phyloP scores from a whole-genome alignment of 2,113 vertebrate genomes.

The Rhinichthys klamathensis region DNA sequence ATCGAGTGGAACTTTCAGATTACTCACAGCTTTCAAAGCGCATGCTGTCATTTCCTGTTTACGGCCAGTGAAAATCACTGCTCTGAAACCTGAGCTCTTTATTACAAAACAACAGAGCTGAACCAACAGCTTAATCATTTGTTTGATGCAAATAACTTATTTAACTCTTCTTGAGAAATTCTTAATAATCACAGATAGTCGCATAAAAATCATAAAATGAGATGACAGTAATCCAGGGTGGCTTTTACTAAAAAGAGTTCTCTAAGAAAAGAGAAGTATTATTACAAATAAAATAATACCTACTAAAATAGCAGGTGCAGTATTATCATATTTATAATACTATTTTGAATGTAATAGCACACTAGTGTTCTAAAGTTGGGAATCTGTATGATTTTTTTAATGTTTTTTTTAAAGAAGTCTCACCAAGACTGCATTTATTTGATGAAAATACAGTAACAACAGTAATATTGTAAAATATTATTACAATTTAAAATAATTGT shows the following conservation, averaged over 20 bases:
- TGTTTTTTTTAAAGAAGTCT: too few relatives aligned
- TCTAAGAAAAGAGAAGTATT: not conserved
- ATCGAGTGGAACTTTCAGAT: slow-evolving; percentile 41
- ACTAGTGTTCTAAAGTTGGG: too few relatives aligned
- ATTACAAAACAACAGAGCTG: not conserved
- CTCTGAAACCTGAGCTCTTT: not conserved
- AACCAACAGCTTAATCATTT: not conserved
- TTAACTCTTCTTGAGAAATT: not conserved
- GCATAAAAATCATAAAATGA: not conserved
- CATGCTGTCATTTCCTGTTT: slow-evolving; percentile 19
- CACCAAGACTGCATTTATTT: too few relatives aligned
- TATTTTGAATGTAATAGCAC: too few relatives aligned
- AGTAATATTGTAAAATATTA: too few relatives aligned
- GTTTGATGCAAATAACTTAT: not conserved
- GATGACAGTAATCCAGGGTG: not conserved
- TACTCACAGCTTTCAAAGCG: slow-evolving; percentile 40
- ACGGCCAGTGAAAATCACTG: slow-evolving; percentile 2
- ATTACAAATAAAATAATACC: too few relatives aligned
- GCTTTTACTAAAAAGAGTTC: not conserved
- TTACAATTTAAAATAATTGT: too few relatives aligned
- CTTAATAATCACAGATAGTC: not conserved
- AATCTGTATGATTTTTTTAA: too few relatives aligned
- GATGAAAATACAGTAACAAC: too few relatives aligned
- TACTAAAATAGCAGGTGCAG: too few relatives aligned
- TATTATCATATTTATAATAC: too few relatives aligned